Percentiles rank a stretch among this genome's conserved stretches.
These are phyloP conservation scores for Pristionchus entomophagus DNA, from an alignment of 2,888 invertebrate species.

Conservation along the genomic window DNA sequence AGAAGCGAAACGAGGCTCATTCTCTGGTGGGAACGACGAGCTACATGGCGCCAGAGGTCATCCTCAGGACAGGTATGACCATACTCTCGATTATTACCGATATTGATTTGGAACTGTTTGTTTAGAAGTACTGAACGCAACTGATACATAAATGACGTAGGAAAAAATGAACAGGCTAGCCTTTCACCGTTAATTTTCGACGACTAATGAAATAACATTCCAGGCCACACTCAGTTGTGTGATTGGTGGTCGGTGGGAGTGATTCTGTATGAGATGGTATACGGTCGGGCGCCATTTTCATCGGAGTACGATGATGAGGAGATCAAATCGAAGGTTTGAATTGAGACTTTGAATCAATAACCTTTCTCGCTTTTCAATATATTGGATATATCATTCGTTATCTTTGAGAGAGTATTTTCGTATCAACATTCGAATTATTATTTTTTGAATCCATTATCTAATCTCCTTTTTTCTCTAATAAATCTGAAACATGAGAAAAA, in stretches of 20 bases:
- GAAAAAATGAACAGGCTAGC: too few relatives aligned
- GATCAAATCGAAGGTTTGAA: constrained; percentile 94
- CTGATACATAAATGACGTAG: too few relatives aligned
- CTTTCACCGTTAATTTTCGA: too few relatives aligned
- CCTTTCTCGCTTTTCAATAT: too few relatives aligned
- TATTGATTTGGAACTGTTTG: too few relatives aligned
- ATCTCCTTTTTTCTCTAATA: too few relatives aligned
- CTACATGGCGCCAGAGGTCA: constrained; percentile 96
- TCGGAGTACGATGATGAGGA: constrained; percentile 87
- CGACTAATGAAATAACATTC: constrained; percentile 38
- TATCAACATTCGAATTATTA: too few relatives aligned
- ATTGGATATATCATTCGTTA: too few relatives aligned
- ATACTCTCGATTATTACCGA: too few relatives aligned
- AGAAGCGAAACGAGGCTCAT: constrained; percentile 91
- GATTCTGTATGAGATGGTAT: constrained; percentile 98
- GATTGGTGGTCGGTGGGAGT: constrained; percentile 82
- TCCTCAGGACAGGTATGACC: constrained; percentile 83
- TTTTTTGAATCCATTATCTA: background rate
- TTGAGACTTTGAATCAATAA: too few relatives aligned
- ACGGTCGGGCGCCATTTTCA: constrained; percentile 97
- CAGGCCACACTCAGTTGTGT: constrained; percentile 88
- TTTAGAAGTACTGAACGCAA: too few relatives aligned
- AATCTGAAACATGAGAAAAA: background rate
- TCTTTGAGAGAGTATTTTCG: too few relatives aligned
- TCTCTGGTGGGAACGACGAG: constrained; percentile 99